Conservation (phyloP, 2,888 invertebrate genomes). For the Allolobophora icterica region DNA sequence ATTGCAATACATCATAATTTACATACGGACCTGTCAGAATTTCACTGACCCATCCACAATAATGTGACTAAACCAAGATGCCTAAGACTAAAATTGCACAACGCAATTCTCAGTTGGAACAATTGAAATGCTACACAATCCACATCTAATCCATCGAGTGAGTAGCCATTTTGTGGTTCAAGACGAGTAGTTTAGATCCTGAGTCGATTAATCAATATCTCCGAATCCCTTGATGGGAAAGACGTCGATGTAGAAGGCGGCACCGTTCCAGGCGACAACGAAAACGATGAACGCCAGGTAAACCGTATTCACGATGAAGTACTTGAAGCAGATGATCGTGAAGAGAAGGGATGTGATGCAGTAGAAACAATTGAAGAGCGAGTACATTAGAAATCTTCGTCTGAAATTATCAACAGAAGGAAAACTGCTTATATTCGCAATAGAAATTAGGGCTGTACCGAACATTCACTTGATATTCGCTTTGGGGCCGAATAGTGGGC, state of each 20-base stretch:
- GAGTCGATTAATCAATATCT: not conserved
- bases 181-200: not conserved
- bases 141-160: too few species aligned
- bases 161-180: not conserved
- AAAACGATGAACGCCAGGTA: constrained; percentile 49
- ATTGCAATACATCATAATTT: not conserved
- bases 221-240: constrained; percentile 52
- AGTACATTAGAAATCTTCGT: constrained; percentile 50
- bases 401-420: constrained; percentile 47
- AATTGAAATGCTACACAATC: too few species aligned
- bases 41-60: not conserved
- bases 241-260: constrained; percentile 59
- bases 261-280: constrained; percentile 54
- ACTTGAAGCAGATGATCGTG: constrained; percentile 53
- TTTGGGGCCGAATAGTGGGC: too few species aligned
- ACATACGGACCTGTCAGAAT: not conserved
- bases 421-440: too few species aligned
- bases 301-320: constrained; percentile 53
- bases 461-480: too few species aligned
- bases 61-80: not conserved
- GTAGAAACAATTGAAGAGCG: constrained; percentile 52
- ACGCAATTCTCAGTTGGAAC: not conserved
- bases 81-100: not conserved
- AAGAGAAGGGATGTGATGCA: constrained; percentile 51
- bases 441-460: too few species aligned